Conservation (phyloP, 2,888 invertebrate species). For the Tromatobia lineatoria region DNA sequence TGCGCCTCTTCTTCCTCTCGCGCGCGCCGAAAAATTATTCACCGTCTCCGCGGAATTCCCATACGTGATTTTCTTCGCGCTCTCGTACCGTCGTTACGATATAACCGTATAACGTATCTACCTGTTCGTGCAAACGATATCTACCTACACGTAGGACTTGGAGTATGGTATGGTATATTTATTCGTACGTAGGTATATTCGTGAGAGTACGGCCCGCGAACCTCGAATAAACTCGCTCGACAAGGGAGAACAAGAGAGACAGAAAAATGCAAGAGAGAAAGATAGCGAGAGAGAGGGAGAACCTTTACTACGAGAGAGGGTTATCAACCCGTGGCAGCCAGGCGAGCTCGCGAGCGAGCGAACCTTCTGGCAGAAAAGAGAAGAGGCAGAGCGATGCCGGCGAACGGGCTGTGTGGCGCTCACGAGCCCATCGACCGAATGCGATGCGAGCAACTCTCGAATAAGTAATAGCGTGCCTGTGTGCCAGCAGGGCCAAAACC, state of each 20-base stretch:
- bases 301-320: slow-evolving; percentile 65
- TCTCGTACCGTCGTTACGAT: slow-evolving; percentile 43
- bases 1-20: slow-evolving; percentile 40
- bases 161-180: slow-evolving; percentile 22
- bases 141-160: background rate
- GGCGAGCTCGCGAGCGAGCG: slow-evolving; percentile 54
- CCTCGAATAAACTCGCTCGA: slow-evolving; percentile 62
- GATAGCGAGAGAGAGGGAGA: slow-evolving; percentile 36
- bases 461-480: slow-evolving; percentile 65
- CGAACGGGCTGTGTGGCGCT: slow-evolving; percentile 60
- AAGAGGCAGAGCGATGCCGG: slow-evolving; percentile 68
- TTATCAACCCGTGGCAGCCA: slow-evolving; percentile 69
- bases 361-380: slow-evolving; percentile 72
- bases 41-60: slow-evolving; percentile 61
- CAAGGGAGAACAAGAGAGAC: slow-evolving; percentile 38
- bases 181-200: slow-evolving; percentile 55
- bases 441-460: slow-evolving; percentile 63
- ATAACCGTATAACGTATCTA: slow-evolving; percentile 20
- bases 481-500: slow-evolving; percentile 46
- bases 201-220: slow-evolving; percentile 61
- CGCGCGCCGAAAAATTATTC: slow-evolving; percentile 62
- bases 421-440: slow-evolving; percentile 62
- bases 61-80: slow-evolving; percentile 61
- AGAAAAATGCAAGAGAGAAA: slow-evolving; percentile 12
- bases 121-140: slow-evolving; percentile 41